Conservation (phyloP, 1,140 invertebrate species). For the Drosophila subpulchrella region DNA sequence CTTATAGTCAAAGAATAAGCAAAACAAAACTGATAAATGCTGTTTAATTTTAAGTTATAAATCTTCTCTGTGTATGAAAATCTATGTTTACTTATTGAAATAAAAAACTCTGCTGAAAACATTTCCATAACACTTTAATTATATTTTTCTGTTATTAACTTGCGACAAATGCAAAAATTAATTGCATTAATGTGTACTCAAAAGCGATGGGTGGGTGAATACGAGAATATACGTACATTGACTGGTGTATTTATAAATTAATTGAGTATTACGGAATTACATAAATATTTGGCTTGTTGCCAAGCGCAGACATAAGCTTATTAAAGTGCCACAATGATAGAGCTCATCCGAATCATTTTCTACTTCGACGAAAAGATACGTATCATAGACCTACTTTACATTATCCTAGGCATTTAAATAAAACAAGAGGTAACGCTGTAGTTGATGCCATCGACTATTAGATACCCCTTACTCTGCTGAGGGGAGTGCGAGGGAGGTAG, state of each 20-base stretch:
- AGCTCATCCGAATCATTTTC: slow-evolving; percentile 16
- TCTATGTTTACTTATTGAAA: slow-evolving; percentile 12
- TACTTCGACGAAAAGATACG: not conserved
- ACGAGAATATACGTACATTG: not conserved
- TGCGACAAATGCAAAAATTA: slow-evolving; percentile 64
- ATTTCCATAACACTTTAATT: slow-evolving; percentile 61
- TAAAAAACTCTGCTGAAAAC: slow-evolving; percentile 23
- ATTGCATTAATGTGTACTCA: slow-evolving; percentile 66
- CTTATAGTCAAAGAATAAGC: too few species aligned
- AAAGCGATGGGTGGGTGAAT: not conserved
- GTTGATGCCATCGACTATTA: too few species aligned
- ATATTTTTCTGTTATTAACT: slow-evolving; percentile 51
- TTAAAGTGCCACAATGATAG: slow-evolving; percentile 45
- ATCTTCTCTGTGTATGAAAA: not conserved
- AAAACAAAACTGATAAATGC: too few species aligned
- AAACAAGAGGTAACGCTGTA: too few species aligned
- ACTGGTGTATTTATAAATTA: slow-evolving; percentile 62
- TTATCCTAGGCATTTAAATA: too few species aligned
- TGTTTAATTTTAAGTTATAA: not conserved
- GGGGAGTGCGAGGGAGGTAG: too few species aligned
- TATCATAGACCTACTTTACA: not conserved
- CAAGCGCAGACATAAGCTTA: slow-evolving; percentile 38
- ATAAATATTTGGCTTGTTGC: slow-evolving; percentile 63
- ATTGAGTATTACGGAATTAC: slow-evolving; percentile 60
- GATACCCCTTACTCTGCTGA: too few species aligned